Evolutionary conservation across 2,113 vertebrate species (phyloP).

Genomic region (Puntigrus tetrazona): DNA sequence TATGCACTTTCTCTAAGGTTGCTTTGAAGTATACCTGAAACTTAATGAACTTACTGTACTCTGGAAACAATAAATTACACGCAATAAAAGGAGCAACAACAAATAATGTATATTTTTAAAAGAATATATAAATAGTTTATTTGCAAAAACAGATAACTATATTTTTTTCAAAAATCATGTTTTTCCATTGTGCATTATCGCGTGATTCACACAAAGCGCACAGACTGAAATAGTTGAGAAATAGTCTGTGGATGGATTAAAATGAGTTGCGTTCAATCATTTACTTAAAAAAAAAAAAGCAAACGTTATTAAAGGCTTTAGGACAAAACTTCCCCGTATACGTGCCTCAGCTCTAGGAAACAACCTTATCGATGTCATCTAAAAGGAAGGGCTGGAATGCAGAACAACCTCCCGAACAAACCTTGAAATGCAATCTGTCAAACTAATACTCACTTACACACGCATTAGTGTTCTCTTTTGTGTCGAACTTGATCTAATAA

Average conservation of each 20-base stretch:
- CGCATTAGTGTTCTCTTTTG: neutral
- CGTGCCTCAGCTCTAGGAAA: conserved; percentile 5
- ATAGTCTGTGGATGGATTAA: neutral
- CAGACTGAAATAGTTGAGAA: neutral
- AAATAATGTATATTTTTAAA: no score
- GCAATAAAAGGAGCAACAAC: no score
- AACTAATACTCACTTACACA: neutral
- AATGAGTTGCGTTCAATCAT: neutral
- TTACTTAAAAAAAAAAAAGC: neutral
- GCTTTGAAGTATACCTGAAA: no score
- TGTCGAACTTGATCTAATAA: neutral
- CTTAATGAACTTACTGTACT: no score
- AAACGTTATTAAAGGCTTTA: neutral
- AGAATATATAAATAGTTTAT: no score
- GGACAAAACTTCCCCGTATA: neutral
- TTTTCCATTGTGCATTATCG: no score
- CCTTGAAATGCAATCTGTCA: neutral
- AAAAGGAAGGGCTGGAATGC: neutral
- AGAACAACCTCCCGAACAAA: neutral
- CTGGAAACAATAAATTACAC: no score
- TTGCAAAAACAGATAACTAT: no score
- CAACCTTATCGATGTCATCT: neutral
- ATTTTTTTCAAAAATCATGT: no score
- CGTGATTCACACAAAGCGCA: neutral
- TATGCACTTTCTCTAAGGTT: no score